Percentiles rank a stretch among this genome's conserved stretches.
Evolutionary conservation across 2,888 invertebrate genomes (phyloP).

Genomic region (Pediacus dermestoides): DNA sequence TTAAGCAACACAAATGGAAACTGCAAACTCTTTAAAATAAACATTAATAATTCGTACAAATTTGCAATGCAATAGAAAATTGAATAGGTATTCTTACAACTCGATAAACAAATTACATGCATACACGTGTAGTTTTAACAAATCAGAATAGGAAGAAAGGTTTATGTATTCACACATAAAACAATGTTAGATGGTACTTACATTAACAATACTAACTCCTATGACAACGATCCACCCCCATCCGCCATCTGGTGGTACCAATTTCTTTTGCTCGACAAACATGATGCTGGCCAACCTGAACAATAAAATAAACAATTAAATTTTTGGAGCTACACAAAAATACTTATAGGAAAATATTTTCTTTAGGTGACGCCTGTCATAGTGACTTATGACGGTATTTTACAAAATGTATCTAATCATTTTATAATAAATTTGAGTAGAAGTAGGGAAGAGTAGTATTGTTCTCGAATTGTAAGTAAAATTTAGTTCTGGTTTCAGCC

Average conservation of each 20-base stretch:
- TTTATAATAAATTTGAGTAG: no score
- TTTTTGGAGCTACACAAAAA: background rate
- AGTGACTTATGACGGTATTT: background rate
- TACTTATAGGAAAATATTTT: constrained; percentile 4
- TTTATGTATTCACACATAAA: no score
- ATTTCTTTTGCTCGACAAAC: constrained; percentile 50
- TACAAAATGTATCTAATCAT: no score
- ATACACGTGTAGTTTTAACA: no score
- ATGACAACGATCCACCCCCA: constrained; percentile 88
- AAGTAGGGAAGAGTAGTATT: no score
- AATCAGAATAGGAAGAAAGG: background rate
- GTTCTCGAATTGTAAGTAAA: no score
- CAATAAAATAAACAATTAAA: constrained; percentile 17
- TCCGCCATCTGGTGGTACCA: constrained; percentile 81
- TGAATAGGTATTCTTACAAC: background rate
- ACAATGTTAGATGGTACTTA: no score
- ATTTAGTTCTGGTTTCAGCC: no score
- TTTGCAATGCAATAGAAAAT: no score
- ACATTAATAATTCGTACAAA: no score
- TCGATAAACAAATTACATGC: background rate
- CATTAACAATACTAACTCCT: constrained; percentile 79
- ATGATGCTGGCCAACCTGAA: constrained; percentile 39
- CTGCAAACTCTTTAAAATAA: no score
- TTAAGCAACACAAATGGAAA: no score
- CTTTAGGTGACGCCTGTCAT: background rate